Evolutionary conservation across 2,888 invertebrate species (phyloP).

Genomic region (Microdon myrmicae): DNA sequence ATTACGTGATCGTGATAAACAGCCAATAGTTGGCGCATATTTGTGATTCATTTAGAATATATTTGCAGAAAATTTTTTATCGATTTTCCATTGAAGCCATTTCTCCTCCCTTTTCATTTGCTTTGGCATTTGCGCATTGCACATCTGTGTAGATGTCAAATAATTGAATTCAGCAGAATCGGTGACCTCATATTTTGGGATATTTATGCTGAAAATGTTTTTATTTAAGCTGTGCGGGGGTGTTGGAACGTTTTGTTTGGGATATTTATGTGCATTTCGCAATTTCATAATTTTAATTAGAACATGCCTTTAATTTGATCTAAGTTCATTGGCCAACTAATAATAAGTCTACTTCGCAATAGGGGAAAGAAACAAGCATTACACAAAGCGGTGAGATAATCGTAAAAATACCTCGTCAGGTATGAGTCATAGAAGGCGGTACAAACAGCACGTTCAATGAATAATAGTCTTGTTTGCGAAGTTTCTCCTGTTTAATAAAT

Average conservation of each 20-base stretch:
- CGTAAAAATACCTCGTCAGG: too few species aligned
- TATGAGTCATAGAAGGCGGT: too few species aligned
- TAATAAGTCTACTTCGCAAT: too few species aligned
- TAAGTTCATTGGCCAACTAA: too few species aligned
- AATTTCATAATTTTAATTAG: too few species aligned
- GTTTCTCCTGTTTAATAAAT: too few species aligned
- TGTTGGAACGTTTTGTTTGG: constrained; percentile 26
- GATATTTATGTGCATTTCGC: constrained; percentile 24
- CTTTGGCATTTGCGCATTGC: constrained; percentile 47
- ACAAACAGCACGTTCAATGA: too few species aligned
- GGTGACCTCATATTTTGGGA: constrained; percentile 22
- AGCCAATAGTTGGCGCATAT: neutral
- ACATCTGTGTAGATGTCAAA: neutral
- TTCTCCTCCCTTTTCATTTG: constrained; percentile 2
- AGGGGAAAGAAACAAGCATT: too few species aligned
- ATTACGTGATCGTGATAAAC: neutral
- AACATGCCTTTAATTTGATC: too few species aligned
- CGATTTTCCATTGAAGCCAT: constrained; percentile 34
- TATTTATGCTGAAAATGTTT: constrained; percentile 12
- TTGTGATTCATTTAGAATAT: constrained; percentile 14
- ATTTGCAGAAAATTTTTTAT: constrained; percentile 26
- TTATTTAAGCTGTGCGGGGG: constrained; percentile 1
- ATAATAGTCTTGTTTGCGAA: too few species aligned
- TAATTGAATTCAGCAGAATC: constrained; percentile 18
- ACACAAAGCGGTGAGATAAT: too few species aligned